Conservation (phyloP, 2,113 vertebrate genomes). For the Gnathonemus longibarbis region DNA sequence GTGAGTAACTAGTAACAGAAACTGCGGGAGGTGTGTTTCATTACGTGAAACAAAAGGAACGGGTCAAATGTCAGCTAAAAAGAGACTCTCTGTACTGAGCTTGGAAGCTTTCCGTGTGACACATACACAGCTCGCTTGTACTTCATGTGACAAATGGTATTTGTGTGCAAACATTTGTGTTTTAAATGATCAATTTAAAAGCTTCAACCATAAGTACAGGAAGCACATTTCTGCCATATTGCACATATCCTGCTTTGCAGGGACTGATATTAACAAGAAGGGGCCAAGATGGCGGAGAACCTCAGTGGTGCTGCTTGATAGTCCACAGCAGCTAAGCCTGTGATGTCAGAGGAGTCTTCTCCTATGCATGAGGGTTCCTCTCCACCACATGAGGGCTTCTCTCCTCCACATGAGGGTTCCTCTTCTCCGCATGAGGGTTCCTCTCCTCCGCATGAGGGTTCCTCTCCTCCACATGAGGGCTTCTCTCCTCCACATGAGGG, state of each 20-base stretch:
- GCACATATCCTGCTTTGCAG: background rate
- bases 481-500: too few species aligned
- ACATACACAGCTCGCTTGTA: background rate
- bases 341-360: background rate
- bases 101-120: background rate
- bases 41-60: constrained; percentile 45
- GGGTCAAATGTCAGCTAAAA: constrained; percentile 37
- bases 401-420: too few species aligned
- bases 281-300: background rate
- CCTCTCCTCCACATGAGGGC: too few species aligned
- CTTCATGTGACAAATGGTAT: background rate
- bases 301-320: background rate
- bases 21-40: constrained; percentile 51
- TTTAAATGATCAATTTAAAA: background rate
- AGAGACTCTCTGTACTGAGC: background rate
- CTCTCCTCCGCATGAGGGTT: too few species aligned
- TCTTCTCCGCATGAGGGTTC: too few species aligned
- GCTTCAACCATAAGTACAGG: background rate
- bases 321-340: too few species aligned
- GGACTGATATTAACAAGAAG: background rate
- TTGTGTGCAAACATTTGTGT: background rate
- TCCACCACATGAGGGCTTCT: too few species aligned
- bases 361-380: too few species aligned
- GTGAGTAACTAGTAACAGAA: constrained; percentile 49
- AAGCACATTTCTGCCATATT: background rate